Conservation (phyloP, 2,888 invertebrate species). For the Amblyjoppa proteus region DNA sequence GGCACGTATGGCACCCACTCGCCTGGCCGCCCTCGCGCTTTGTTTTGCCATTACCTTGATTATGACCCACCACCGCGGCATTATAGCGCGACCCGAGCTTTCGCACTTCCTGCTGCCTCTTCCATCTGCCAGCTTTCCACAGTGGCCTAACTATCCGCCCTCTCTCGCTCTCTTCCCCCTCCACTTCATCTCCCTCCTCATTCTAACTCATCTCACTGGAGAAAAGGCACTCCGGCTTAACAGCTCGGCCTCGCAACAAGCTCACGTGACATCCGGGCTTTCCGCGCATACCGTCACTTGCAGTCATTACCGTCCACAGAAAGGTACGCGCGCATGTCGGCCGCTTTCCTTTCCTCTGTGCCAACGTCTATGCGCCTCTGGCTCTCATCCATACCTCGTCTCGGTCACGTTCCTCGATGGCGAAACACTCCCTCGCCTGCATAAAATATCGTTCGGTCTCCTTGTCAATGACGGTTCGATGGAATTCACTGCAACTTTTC, state of each 20-base stretch:
- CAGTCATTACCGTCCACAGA: constrained; percentile 1
- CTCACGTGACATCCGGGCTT: constrained; percentile 25
- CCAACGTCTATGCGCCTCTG: background rate
- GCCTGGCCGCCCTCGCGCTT: constrained; percentile 65
- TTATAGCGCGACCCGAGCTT: constrained; percentile 33
- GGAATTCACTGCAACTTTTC: too few species aligned
- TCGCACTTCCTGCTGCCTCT: constrained; percentile 38
- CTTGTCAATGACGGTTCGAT: too few species aligned
- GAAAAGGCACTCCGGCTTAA: constrained; percentile 30
- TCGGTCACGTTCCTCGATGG: background rate
- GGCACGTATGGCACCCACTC: constrained; percentile 51
- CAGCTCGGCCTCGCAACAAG: constrained; percentile 16
- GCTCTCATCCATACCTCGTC: background rate
- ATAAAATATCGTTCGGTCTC: too few species aligned
- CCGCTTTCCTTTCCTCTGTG: background rate
- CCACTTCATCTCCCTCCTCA: constrained; percentile 35
- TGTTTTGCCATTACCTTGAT: constrained; percentile 77
- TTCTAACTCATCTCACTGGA: constrained; percentile 17
- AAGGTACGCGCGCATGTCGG: constrained; percentile 8
- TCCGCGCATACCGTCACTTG: constrained; percentile 6
- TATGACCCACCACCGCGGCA: constrained; percentile 68
- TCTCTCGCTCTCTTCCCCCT: constrained; percentile 36
- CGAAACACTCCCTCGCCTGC: background rate
- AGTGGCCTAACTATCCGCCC: constrained; percentile 36
- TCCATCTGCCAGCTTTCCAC: constrained; percentile 16